phyloP scores from a whole-genome alignment of 2,113 vertebrate species.

The Clarias magur region DNA sequence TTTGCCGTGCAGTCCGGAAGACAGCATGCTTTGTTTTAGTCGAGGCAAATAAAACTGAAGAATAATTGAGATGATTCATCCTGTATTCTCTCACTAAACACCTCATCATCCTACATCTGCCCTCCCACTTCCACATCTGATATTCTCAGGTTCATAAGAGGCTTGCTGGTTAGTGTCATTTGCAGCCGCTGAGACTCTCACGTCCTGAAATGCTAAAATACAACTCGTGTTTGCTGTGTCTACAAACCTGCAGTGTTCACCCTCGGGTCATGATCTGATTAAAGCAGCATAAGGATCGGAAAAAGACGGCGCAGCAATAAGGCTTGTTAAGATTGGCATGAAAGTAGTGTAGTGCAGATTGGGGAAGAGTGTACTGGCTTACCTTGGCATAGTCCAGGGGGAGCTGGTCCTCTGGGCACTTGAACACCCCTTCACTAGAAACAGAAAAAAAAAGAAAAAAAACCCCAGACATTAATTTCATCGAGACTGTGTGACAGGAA shows the following conservation, averaged over 20 bases:
- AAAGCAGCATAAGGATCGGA: background rate
- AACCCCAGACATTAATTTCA: conserved; percentile 33
- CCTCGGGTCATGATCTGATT: background rate
- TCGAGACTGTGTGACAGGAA: background rate
- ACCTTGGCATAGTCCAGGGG: conserved; percentile 93
- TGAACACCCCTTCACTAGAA: conserved; percentile 90
- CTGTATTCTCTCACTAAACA: conserved; percentile 12
- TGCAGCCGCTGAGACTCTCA: background rate
- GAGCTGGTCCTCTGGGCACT: conserved; percentile 90
- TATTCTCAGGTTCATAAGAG: conserved; percentile 36
- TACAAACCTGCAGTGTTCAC: background rate
- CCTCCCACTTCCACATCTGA: conserved; percentile 32
- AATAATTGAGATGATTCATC: conserved; percentile 43
- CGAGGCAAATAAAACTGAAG: conserved; percentile 6
- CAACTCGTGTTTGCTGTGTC: background rate
- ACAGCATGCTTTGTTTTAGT: conserved; percentile 5
- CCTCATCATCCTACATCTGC: conserved; percentile 37
- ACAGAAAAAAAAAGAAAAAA: conserved; percentile 48
- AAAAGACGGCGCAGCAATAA: background rate
- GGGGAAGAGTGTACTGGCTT: conserved; percentile 46
- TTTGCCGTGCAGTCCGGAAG: background rate
- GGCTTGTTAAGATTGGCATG: background rate
- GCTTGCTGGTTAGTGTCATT: conserved; percentile 44
- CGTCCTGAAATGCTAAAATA: background rate
- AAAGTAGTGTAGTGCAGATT: conserved; percentile 12